Evolutionary conservation across 2,113 vertebrate species (phyloP).

Genomic region (Prinia subflava): DNA sequence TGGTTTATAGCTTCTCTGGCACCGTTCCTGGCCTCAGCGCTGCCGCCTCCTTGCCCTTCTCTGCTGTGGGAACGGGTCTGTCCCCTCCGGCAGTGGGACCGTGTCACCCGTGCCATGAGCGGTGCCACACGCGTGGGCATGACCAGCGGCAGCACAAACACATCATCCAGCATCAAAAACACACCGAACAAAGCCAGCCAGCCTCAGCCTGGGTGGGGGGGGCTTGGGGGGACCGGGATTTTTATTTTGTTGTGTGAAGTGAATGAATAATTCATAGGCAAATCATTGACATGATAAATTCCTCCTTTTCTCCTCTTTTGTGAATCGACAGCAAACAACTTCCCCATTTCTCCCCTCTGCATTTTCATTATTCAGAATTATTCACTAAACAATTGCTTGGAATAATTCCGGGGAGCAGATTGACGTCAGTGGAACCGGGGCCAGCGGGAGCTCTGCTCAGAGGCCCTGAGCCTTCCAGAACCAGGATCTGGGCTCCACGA

Average conservation of each 20-base stretch:
- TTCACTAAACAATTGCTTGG: slow-evolving; percentile 43
- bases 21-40: not conserved
- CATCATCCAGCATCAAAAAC: not conserved
- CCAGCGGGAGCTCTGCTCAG: not conserved
- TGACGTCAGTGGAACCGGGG: not conserved
- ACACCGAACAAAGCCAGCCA: not conserved
- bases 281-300: slow-evolving; percentile 52
- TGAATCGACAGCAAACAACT: slow-evolving; percentile 19
- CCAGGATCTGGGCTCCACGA: not conserved
- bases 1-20: slow-evolving; percentile 26
- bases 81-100: not conserved
- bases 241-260: not conserved
- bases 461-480: not conserved
- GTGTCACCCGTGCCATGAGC: not conserved
- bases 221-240: not conserved
- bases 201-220: not conserved
- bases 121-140: not conserved
- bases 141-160: not conserved
- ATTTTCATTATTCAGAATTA: slow-evolving; percentile 50
- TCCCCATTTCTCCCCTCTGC: slow-evolving; percentile 28
- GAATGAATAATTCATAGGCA: slow-evolving; percentile 47
- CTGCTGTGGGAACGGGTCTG: not conserved
- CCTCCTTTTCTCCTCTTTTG: slow-evolving; percentile 34
- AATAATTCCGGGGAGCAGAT: slow-evolving; percentile 9
- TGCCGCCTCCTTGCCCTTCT: not conserved